Evolutionary conservation across 2,797 vertebrate genomes (phyloP).

Genomic region (Hipposideros larvatus): DNA sequence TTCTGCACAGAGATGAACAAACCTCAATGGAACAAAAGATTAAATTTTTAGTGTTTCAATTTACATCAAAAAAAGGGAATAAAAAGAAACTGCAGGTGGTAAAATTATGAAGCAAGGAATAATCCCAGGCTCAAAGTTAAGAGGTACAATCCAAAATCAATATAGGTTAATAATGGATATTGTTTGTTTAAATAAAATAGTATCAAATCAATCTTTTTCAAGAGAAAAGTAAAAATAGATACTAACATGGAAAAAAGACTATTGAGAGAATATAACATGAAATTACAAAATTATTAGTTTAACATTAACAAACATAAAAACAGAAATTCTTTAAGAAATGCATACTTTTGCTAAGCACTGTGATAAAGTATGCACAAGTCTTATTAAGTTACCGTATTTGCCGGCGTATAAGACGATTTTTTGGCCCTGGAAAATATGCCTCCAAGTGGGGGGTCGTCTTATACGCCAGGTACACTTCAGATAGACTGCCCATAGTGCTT

Average conservation of each 20-base stretch:
- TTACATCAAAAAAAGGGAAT: neutral
- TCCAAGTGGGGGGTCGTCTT: too few relatives aligned
- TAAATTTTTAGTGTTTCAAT: neutral
- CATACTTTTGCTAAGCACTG: neutral
- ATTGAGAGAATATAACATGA: neutral
- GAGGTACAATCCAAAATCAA: neutral
- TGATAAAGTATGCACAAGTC: neutral
- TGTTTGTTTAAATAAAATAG: neutral
- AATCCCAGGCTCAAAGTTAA: neutral
- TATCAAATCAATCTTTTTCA: neutral
- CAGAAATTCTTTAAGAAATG: neutral
- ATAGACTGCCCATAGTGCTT: too few relatives aligned
- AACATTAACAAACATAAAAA: neutral
- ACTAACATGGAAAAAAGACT: neutral
- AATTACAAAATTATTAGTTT: neutral
- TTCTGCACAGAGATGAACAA: neutral
- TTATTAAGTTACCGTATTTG: too few relatives aligned
- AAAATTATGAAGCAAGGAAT: neutral
- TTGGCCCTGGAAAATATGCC: too few relatives aligned
- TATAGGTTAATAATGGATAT: neutral
- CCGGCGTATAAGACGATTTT: too few relatives aligned
- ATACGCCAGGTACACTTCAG: too few relatives aligned
- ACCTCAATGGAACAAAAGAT: neutral
- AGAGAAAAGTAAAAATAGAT: neutral
- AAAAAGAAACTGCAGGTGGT: neutral